Percentiles rank a stretch among this genome's conserved stretches.
phyloP scores from a whole-genome alignment of 2,888 invertebrate species.

The Drosophila merina region DNA sequence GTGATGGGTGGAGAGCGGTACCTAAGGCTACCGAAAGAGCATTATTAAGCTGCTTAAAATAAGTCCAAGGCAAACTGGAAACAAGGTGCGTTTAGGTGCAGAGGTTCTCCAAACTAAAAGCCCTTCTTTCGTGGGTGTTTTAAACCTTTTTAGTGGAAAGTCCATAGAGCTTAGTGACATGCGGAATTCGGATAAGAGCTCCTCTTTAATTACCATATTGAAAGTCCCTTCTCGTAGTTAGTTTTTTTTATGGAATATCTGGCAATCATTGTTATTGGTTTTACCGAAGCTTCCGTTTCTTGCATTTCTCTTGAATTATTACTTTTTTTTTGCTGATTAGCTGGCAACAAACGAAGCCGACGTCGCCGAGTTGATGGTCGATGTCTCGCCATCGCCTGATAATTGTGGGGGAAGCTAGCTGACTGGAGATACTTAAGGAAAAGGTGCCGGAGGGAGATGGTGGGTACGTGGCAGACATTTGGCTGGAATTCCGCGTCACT shows the following conservation, averaged over 20 bases:
- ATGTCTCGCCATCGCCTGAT: constrained; percentile 28
- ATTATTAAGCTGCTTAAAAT: constrained; percentile 16
- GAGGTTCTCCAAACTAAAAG: no score
- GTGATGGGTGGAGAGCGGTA: no score
- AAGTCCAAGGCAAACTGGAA: background rate
- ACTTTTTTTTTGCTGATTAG: constrained; percentile 21
- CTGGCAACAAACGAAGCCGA: constrained; percentile 21
- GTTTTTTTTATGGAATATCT: constrained; percentile 26
- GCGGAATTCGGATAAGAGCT: background rate
- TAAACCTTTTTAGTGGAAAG: background rate
- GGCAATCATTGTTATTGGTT: constrained; percentile 35
- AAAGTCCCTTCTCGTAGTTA: constrained; percentile 15
- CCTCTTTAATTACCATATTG: constrained; percentile 8
- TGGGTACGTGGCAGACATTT: background rate
- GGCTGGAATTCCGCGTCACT: constrained; percentile 34
- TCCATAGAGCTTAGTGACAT: background rate
- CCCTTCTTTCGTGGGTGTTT: background rate
- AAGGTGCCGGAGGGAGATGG: constrained; percentile 15
- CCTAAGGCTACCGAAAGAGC: no score
- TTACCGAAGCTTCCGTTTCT: constrained; percentile 37
- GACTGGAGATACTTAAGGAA: constrained; percentile 24
- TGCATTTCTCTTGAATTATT: constrained; percentile 7
- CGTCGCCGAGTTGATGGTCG: constrained; percentile 28
- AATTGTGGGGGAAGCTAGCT: constrained; percentile 33
- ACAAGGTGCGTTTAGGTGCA: no score